Evolutionary conservation across 2,888 invertebrate species (phyloP).

Genomic region (Nomada fucata): DNA sequence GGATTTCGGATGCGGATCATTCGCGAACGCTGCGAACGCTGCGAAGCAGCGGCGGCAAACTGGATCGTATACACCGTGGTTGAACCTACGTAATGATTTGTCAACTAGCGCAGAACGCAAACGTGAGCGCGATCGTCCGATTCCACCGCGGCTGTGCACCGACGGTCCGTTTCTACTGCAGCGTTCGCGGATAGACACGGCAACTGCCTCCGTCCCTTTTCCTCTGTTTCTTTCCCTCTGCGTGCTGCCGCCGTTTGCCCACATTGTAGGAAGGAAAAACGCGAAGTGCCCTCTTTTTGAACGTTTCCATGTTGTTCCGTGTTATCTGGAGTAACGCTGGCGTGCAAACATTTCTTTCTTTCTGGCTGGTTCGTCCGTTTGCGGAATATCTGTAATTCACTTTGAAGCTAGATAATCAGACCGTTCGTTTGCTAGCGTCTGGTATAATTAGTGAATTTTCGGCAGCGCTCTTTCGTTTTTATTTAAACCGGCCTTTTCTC

Average conservation of each 20-base stretch:
- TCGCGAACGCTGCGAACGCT: not conserved
- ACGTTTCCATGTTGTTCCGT: not conserved
- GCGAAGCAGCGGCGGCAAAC: not conserved
- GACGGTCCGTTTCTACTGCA: slow-evolving; percentile 32
- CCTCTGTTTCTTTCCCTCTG: not conserved
- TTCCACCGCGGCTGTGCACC: slow-evolving; percentile 19
- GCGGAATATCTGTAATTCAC: too few relatives aligned
- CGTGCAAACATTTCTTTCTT: too few relatives aligned
- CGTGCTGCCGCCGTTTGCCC: not conserved
- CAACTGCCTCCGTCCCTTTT: too few relatives aligned
- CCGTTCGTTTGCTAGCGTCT: too few relatives aligned
- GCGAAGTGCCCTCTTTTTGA: not conserved
- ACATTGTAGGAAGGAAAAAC: not conserved
- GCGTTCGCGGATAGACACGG: too few relatives aligned
- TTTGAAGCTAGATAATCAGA: too few relatives aligned
- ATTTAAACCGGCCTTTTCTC: too few relatives aligned
- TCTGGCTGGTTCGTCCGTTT: too few relatives aligned
- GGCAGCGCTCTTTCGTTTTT: too few relatives aligned
- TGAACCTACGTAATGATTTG: slow-evolving; percentile 47
- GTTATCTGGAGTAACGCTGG: not conserved
- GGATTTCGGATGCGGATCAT: not conserved
- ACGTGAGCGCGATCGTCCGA: slow-evolving; percentile 35
- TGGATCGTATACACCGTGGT: not conserved
- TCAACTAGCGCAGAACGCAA: slow-evolving; percentile 37
- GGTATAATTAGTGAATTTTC: too few relatives aligned